phyloP scores from a whole-genome alignment of 1,140 invertebrate genomes.

The Meloidogyne exigua region DNA sequence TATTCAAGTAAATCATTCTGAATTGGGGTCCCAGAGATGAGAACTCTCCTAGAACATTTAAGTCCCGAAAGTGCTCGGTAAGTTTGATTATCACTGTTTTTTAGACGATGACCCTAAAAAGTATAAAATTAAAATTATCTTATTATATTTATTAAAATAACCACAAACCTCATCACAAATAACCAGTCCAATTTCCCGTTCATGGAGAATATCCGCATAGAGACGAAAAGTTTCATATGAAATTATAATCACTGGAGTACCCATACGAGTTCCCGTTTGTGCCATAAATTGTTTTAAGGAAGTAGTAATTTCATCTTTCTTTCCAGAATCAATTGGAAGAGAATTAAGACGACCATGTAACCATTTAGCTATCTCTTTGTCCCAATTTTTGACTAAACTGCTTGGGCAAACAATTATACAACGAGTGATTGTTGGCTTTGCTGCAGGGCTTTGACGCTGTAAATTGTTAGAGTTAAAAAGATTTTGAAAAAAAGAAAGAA shows the following conservation, averaged over 20 bases:
- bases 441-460: constrained; percentile 68
- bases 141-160: too few species aligned
- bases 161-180: constrained; percentile 84
- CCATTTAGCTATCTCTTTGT: constrained; percentile 98
- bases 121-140: too few species aligned
- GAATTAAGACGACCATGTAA: constrained; percentile 78
- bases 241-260: constrained; percentile 89
- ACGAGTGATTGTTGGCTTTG: constrained; percentile 82
- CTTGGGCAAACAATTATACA: constrained; percentile 92
- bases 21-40: constrained; percentile 98
- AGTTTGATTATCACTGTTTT: constrained; percentile 97
- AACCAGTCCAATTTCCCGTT: constrained; percentile 86
- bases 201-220: constrained; percentile 82
- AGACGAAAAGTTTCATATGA: constrained; percentile 98
- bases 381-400: constrained; percentile 98
- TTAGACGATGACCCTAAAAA: constrained; percentile 81
- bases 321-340: constrained; percentile 69
- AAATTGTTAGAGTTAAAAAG: constrained; percentile 30
- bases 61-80: constrained; percentile 88
- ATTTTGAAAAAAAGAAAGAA: too few species aligned
- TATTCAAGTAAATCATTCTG: constrained; percentile 99
- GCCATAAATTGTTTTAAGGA: constrained; percentile 65
- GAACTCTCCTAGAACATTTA: constrained; percentile 74
- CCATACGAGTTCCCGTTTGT: constrained; percentile 70
- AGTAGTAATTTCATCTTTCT: constrained; percentile 53